Base-by-base conservation (phyloP, 30 jellyfish, hydroid and myxozoan genomes). In the Morbakka virulenta region DNA sequence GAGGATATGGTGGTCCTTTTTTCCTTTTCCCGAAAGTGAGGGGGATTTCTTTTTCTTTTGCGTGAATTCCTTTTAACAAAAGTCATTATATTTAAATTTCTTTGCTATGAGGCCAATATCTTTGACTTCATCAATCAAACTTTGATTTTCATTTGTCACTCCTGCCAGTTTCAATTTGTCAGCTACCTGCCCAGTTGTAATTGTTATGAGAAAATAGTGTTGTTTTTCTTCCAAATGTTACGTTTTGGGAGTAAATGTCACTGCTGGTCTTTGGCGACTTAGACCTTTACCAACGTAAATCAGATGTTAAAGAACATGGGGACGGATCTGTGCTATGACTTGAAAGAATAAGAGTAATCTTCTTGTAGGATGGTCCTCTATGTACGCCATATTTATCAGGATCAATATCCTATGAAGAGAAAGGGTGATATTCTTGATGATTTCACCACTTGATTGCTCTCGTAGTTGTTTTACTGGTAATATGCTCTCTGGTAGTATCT, bases 311-410 rank as follows among this genome's bases (percentile, higher is more conserved):
- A 14, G 62, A 9, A 4, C 64, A 14, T 4, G 62, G 17, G 9
- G 62, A 14, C 62, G 62, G 62, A 33, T 21, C 76, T 14, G 29
- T 27, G 24, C 29, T 0, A 14, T 64, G 64, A 64, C 77, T 20
- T 9, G 77, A 28, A n/a, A 76, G 30, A 30, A 76, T 76, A n/a
- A n/a, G 6, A 11, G 87, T 76, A 63, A 76, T 61, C 86, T 76
- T 76, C 57, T 61, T 76, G 72, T 76, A 76, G 72, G 86, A 76
- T 6, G 87, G 87, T 14, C 31, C 47, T 14, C n/a, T 0, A 34
- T 76, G 87, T 26, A 76, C 34, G 9, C 72, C 70, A 76, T 76
- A 86, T 31, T 62, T 62, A 22, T 13, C 26, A 4, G 62, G 26
- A 24, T 61, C 86, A 4, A 76, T 67, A 17, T 32, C 28, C 63